phyloP scores from a whole-genome alignment of 2,888 invertebrate genomes.

The Aleiodes testaceus region DNA sequence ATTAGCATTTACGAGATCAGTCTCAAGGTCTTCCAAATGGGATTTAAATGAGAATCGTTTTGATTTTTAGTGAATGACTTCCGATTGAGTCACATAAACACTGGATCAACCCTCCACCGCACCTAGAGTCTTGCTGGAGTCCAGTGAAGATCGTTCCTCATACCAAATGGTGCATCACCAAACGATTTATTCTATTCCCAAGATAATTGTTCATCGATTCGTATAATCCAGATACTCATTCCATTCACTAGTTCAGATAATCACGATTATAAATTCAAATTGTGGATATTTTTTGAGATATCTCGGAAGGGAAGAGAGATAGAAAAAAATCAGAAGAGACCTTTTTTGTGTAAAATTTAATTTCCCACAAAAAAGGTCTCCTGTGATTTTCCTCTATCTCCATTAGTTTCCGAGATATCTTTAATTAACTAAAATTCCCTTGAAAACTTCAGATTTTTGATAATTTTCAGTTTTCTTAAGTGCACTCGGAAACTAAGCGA shows the following conservation, averaged over 20 bases:
- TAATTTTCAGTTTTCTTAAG: too few species aligned
- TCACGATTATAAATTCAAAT: constrained; percentile 38
- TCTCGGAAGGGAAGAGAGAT: constrained; percentile 12
- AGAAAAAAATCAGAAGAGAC: background rate
- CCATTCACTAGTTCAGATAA: constrained; percentile 63
- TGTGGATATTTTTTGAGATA: constrained; percentile 16
- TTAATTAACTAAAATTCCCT: too few species aligned
- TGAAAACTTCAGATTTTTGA: too few species aligned
- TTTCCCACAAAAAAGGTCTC: too few species aligned
- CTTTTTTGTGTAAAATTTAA: too few species aligned
- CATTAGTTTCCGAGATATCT: background rate
- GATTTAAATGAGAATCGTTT: too few species aligned
- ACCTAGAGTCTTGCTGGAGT: background rate
- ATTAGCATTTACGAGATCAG: background rate
- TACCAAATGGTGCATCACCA: constrained; percentile 64
- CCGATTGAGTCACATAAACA: constrained; percentile 15
- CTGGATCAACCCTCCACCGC: constrained; percentile 3
- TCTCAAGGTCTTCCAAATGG: too few species aligned
- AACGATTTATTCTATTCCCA: constrained; percentile 56
- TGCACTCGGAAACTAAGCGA: too few species aligned
- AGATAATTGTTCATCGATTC: constrained; percentile 33
- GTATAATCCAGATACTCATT: constrained; percentile 53
- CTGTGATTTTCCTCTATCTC: too few species aligned
- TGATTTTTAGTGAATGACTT: background rate
- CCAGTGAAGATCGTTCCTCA: constrained; percentile 53